Evolutionary conservation across 2,888 invertebrate species (phyloP), one percentile per base, ranked within the genome.

Genomic region (Melitaea athalia): DNA sequence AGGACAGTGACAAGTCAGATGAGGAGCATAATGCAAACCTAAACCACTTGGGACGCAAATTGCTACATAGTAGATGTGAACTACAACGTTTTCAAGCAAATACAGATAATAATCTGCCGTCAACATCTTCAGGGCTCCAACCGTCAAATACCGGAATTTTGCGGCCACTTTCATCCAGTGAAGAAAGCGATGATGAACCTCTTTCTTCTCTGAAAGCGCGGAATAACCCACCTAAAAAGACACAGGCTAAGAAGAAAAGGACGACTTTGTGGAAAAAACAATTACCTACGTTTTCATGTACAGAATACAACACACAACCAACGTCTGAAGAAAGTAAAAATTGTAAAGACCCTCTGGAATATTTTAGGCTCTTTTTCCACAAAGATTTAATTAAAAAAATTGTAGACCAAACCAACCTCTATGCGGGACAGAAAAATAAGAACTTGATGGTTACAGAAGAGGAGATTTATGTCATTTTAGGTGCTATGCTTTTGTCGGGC

Each of bases 311-410:
- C n/a, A n/a, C n/a, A n/a, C n/a, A n/a, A n/a, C n/a, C n/a, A n/a
- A n/a, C n/a, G n/a, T n/a, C n/a, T n/a, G n/a, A n/a, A n/a, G n/a
- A n/a, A n/a, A n/a, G n/a, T n/a, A n/a, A n/a, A n/a, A n/a, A n/a
- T n/a, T n/a, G n/a, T n/a, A n/a, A n/a, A n/a, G 6, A 67, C 63
- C 66, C 52, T 55, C 31, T 68, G 49, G 61, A 64, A 57, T 68
- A 68, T 55, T 68, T 68, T 55, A 64, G 64, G 64, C 42, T 64
- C 55, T 68, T 64, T 68, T 68, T 68, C 55, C 68, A 68, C 61
- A 52, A 61, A 15, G 61, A 64, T 64, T 57, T 68, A 38, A 61
- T 68, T 55, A 68, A 64, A 50, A 61, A 61, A 47, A 69, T 69
- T 31, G 64, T 62, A 49, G 50, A 69, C 42, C 64, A 69, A 69